Evolutionary conservation across 1,140 invertebrate genomes (phyloP), one percentile per base, ranked within the genome.

Genomic region (Catajapyx aquilonaris): DNA sequence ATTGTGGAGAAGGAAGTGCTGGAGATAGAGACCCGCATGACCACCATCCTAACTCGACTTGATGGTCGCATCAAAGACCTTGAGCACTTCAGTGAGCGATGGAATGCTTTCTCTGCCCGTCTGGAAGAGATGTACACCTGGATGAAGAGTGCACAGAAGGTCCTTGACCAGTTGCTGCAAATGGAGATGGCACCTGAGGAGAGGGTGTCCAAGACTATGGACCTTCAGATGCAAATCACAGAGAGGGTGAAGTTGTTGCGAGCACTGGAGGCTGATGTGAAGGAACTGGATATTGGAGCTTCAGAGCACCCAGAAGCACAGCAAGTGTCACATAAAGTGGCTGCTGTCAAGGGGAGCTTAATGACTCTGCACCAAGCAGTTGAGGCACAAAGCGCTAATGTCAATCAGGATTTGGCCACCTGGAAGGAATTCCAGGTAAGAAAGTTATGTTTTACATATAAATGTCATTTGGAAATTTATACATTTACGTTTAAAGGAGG

Each of bases 341-440:
- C 19, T 4, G 41, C 35, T 5, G 25, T 48, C 34, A 44, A 23
- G 15, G 39, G 38, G 17, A 47, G 68, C 25, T 64, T 84, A 34
- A 62, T 66, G 33, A 65, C 66, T 7, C 59, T 86, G 13, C 71
- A 81, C 45, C 58, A 69, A 13, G 73, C 66, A 31, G 71, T 78
- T 30, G 69, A 73, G 46, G 68, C 71, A 41, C 72, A 84, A 48
- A 69, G 71, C 19, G 69, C 73, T 46, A 62, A 69, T 1, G 71
- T 83, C 2, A 64, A 70, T 39, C 66, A 76, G 49, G 83, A 88
- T 53, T 60, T 87, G 18, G 64, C 70, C 17, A 76, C 76, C 32
- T 91, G 81, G 81, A 71, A 85, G 48, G 71, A 75, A 46, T 91
- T 86, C 54, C 78, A 88, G 58, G 62, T 67, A 28, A 68, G 69